phyloP scores from a whole-genome alignment of 2,797 vertebrate species.

The Lacerta viridis region DNA sequence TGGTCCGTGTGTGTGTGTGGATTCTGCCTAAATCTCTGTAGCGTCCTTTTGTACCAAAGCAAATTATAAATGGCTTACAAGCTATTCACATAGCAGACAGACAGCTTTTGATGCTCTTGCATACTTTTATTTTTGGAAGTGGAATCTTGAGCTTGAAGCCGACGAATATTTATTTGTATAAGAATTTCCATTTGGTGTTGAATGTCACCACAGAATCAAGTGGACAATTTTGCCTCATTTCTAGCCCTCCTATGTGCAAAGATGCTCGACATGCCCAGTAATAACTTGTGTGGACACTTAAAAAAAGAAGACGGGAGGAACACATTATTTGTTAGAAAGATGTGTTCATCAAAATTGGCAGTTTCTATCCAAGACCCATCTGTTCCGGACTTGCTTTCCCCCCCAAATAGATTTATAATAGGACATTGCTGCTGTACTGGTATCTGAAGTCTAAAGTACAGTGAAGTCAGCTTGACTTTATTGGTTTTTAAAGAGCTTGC shows the following conservation, averaged over 20 bases:
- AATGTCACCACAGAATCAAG: background rate
- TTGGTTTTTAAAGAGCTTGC: background rate
- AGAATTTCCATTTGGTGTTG: background rate
- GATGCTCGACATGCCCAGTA: background rate
- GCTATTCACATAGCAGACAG: background rate
- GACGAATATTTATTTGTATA: background rate
- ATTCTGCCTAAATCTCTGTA: background rate
- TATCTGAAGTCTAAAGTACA: constrained; percentile 4
- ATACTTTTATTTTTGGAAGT: background rate
- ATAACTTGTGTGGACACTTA: background rate
- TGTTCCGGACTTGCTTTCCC: background rate
- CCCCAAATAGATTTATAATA: background rate
- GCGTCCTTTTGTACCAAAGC: background rate
- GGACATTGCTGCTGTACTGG: background rate
- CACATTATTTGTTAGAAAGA: background rate
- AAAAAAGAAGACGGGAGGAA: background rate
- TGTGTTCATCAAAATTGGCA: background rate
- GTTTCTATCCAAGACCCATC: background rate
- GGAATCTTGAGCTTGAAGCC: background rate
- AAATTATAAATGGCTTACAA: background rate
- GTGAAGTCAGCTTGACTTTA: background rate
- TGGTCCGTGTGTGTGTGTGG: background rate
- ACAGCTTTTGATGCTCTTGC: background rate
- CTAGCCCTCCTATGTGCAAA: background rate
- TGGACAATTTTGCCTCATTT: background rate